These are phyloP conservation scores for Drosophila sproati DNA, from an alignment of 1,140 invertebrate genomes.

Conservation along the genomic window DNA sequence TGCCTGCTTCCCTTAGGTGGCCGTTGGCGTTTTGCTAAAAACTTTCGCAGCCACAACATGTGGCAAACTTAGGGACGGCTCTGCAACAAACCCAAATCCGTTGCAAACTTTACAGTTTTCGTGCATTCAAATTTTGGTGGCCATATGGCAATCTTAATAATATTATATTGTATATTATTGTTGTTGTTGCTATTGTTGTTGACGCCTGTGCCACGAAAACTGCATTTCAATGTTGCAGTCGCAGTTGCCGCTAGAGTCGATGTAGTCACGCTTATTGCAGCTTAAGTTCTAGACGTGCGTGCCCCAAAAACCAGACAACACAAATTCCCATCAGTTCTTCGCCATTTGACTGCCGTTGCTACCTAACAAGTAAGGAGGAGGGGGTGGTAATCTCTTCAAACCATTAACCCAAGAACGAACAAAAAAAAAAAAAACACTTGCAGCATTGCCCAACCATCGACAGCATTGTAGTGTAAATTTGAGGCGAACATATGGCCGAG, in stretches of 20 bases:
- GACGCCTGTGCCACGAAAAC: slow-evolving; percentile 50
- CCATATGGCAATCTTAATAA: slow-evolving; percentile 47
- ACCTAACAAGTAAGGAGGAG: not conserved
- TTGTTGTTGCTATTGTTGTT: slow-evolving; percentile 2
- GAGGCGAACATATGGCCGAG: slow-evolving; percentile 71
- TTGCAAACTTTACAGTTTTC: slow-evolving; percentile 47
- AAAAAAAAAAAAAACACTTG: not conserved
- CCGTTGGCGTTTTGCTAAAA: slow-evolving; percentile 29
- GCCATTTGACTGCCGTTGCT: slow-evolving; percentile 44
- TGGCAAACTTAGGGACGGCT: slow-evolving; percentile 54
- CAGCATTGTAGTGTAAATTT: slow-evolving; percentile 78
- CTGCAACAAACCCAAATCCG: not conserved
- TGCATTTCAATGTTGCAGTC: slow-evolving; percentile 59
- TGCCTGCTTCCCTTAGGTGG: not conserved
- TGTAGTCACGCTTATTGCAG: slow-evolving; percentile 59
- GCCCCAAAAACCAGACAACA: slow-evolving; percentile 53
- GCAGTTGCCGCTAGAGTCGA: slow-evolving; percentile 13
- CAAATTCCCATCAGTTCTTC: slow-evolving; percentile 78
- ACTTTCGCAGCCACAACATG: slow-evolving; percentile 65
- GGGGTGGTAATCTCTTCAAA: not conserved
- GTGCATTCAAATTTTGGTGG: slow-evolving; percentile 63
- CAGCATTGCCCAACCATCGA: slow-evolving; percentile 20
- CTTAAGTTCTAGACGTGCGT: slow-evolving; percentile 73
- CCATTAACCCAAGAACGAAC: not conserved
- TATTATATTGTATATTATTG: slow-evolving; percentile 5